Evolutionary conservation across 2,113 vertebrate genomes (phyloP).

Genomic region (Chroicocephalus ridibundus): DNA sequence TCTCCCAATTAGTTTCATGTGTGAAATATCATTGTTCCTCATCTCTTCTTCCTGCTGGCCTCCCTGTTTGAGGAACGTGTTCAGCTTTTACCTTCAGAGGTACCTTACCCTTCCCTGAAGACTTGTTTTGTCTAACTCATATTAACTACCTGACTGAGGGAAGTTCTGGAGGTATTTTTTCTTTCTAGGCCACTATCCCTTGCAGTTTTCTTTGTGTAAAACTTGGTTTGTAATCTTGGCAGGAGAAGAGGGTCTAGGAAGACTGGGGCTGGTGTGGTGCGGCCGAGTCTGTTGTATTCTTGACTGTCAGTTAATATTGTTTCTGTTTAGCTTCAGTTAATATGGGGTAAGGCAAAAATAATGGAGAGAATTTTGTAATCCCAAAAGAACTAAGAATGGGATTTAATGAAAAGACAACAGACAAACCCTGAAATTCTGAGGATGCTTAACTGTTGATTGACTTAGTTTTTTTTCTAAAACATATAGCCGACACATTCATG

Average conservation of each 20-base stretch:
- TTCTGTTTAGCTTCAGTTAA: not conserved
- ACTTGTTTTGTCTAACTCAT: not conserved
- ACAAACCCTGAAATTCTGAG: not conserved
- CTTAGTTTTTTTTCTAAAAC: not conserved
- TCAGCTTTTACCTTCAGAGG: not conserved
- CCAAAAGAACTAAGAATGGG: not conserved
- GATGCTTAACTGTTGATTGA: not conserved
- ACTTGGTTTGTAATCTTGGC: not conserved
- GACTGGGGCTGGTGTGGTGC: not conserved
- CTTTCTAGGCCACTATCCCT: not conserved
- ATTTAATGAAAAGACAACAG: not conserved
- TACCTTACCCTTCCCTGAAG: not conserved
- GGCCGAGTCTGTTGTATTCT: not conserved
- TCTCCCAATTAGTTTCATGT: not conserved
- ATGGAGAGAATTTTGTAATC: not conserved
- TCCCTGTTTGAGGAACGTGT: not conserved
- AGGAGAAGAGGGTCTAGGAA: not conserved
- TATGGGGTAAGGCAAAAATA: not conserved
- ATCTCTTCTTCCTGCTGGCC: not conserved
- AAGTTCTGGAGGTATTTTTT: not conserved
- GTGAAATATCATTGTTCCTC: not conserved
- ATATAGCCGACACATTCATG: not conserved
- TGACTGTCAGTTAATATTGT: not conserved
- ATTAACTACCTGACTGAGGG: not conserved
- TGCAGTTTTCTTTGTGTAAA: not conserved